These are phyloP conservation scores for Xiphophorus birchmanni DNA, from an alignment of 2,797 vertebrate species.

Conservation along the genomic window DNA sequence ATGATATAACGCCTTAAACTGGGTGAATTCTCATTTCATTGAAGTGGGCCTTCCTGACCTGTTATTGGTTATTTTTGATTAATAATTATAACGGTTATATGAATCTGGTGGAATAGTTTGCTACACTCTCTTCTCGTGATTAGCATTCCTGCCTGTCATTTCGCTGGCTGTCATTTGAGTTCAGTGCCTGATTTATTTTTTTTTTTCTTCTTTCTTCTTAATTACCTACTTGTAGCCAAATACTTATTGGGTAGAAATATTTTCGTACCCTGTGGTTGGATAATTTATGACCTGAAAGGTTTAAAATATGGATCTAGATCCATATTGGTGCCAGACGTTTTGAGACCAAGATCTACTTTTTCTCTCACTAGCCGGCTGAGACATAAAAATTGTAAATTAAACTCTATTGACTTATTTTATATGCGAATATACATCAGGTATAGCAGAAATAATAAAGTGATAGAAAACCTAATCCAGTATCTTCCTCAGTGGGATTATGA, in stretches of 20 bases:
- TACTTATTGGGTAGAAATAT: no score
- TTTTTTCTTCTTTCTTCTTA: no score
- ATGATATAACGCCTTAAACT: neutral
- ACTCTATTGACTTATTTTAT: no score
- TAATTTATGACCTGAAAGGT: neutral
- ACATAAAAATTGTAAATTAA: no score
- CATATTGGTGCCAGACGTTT: no score
- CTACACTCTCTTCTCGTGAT: neutral
- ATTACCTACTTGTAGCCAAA: no score
- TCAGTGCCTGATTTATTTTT: neutral
- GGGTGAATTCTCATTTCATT: neutral
- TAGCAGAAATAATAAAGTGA: no score
- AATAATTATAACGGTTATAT: neutral
- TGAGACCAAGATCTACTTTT: no score
- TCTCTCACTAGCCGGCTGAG: no score
- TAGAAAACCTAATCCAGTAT: no score
- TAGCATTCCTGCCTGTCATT: neutral
- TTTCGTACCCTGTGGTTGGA: neutral
- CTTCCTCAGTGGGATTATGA: no score
- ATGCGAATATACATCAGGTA: no score
- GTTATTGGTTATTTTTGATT: neutral
- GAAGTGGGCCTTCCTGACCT: neutral
- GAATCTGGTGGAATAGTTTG: neutral
- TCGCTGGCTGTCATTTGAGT: neutral
- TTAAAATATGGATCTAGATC: neutral